Evolutionary conservation across 2,113 vertebrate genomes (phyloP).

Genomic region (Sigmodon hispidus): DNA sequence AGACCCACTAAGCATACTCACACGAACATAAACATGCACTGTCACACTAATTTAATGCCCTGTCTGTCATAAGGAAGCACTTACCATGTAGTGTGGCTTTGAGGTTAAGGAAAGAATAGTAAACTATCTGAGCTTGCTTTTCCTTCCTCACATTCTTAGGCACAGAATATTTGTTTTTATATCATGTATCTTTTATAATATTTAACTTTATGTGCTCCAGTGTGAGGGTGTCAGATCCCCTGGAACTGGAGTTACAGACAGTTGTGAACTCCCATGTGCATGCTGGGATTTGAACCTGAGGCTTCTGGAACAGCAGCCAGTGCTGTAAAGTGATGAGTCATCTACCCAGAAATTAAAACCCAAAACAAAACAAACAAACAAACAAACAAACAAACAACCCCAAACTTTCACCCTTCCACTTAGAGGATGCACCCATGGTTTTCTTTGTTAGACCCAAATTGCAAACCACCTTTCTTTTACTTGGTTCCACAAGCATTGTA

Average conservation of each 20-base stretch:
- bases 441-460: neutral
- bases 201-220: no score
- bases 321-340: no score
- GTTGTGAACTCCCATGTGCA: no score
- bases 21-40: neutral
- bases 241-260: no score
- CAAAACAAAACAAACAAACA: no score
- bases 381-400: no score
- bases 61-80: neutral
- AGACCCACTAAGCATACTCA: neutral
- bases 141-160: neutral
- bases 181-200: neutral
- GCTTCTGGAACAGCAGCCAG: no score
- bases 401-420: neutral
- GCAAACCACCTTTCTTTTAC: neutral
- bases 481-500: neutral
- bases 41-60: neutral
- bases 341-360: no score
- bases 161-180: neutral
- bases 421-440: neutral
- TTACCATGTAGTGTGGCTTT: neutral
- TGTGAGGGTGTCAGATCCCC: no score
- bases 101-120: neutral
- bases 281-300: no score
- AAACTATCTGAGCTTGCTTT: neutral